phyloP scores from a whole-genome alignment of 2,113 vertebrate genomes.

The zebrafish (Danio rerio) region DNA sequence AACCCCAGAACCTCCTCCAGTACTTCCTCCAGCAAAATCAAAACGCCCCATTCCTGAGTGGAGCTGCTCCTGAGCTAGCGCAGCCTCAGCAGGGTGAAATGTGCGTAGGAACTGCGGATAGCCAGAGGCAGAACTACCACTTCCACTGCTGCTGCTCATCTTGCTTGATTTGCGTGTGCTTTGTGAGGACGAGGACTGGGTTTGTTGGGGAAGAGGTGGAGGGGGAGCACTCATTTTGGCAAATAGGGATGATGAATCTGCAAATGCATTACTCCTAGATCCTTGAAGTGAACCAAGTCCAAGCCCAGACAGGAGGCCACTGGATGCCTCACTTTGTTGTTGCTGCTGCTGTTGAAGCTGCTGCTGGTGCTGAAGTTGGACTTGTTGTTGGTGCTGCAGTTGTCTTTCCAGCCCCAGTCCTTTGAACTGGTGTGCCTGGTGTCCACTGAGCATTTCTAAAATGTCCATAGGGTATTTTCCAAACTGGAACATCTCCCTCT shows the following conservation, averaged over 20 bases:
- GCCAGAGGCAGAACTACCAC: conserved; percentile 69
- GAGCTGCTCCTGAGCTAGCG: conserved; percentile 80
- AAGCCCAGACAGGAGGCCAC: conserved; percentile 77
- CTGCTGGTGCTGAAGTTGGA: conserved; percentile 81
- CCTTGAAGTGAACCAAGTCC: conserved; percentile 76
- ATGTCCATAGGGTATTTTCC: conserved; percentile 85
- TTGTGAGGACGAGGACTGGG: conserved; percentile 76
- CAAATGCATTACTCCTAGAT: conserved; percentile 76
- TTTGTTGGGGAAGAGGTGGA: conserved; percentile 76
- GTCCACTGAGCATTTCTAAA: conserved; percentile 83
- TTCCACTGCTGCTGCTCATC: conserved; percentile 70
- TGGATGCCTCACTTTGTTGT: conserved; percentile 70
- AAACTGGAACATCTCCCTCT: conserved; percentile 81
- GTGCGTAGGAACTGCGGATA: conserved; percentile 81
- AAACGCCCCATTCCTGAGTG: conserved; percentile 81
- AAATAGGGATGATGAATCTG: conserved; percentile 79
- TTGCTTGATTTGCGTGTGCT: conserved; percentile 82
- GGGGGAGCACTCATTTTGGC: conserved; percentile 80
- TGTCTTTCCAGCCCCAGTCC: conserved; percentile 80
- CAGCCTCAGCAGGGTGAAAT: conserved; percentile 79
- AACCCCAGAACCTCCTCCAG: conserved; percentile 68
- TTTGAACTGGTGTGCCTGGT: conserved; percentile 83
- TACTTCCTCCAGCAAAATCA: conserved; percentile 74
- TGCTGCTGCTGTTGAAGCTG: conserved; percentile 81
- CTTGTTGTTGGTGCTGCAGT: conserved; percentile 80